Evolutionary conservation across 1,140 invertebrate genomes (phyloP), one percentile per base, ranked within the genome.

Genomic region (Drepana arcuata): DNA sequence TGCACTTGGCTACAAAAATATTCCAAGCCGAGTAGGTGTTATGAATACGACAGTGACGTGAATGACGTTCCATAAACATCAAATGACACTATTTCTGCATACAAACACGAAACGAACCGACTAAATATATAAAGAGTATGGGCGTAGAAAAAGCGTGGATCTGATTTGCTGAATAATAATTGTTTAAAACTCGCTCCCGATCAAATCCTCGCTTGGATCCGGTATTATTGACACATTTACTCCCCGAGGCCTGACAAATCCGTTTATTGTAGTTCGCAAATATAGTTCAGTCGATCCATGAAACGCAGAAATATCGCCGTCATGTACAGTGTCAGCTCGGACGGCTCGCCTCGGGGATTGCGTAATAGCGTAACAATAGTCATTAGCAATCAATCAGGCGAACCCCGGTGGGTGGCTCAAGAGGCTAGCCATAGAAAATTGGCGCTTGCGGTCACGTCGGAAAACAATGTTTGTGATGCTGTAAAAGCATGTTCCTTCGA

Each of bases 331-430:
- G 71, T 59, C 57, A 59, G 64, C 50, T 56, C 41, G 44, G 49
- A 50, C 48, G 45, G 41, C 42, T 24, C 28, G 57, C 54, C 68
- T 58, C 37, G 34, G 37, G 61, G 63, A 42, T 70, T 58, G 49
- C 55, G 50, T 65, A 64, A 64, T 47, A 54, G 48, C 47, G 43
- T 66, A 72, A 70, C 64, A 64, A 75, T 68, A 63, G 61, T 68
- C 59, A 71, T 77, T 71, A 65, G 60, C 67, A 68, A 71, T 77
- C 72, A 77, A 77, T 77, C 69, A 60, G 43, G 44, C 44, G 30
- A 41, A 60, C 51, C 64, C 47, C 41, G 36, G 67, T 65, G 58
- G 66, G 60, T 60, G 66, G 58, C 41, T 42, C 30, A 26, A 60
- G 55, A 46, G 54, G 49, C 41, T 49, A 47, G 45, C 32, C 43